These are phyloP conservation scores for Geopemphigus sp. DNA, from an alignment of 1,140 invertebrate species.

Conservation along the genomic window DNA sequence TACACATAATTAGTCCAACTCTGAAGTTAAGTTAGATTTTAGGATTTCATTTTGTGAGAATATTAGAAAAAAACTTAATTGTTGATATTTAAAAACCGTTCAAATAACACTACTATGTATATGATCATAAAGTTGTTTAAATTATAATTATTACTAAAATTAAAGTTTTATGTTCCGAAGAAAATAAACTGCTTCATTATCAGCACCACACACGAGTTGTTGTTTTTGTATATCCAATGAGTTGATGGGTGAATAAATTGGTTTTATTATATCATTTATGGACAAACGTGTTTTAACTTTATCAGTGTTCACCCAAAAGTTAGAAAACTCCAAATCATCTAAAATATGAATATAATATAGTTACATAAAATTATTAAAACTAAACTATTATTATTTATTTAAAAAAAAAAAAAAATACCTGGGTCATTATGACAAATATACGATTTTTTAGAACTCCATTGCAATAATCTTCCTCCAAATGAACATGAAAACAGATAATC, in stretches of 20 bases:
- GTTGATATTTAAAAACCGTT: no score
- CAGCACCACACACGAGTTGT: constrained; percentile 36
- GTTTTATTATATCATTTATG: constrained; percentile 32
- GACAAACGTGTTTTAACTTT: constrained; percentile 34
- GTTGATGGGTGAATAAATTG: constrained; percentile 34
- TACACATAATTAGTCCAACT: no score
- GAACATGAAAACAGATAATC: constrained; percentile 41
- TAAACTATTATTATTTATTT: background rate
- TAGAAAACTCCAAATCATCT: constrained; percentile 41
- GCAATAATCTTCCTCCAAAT: constrained; percentile 34
- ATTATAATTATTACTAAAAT: background rate
- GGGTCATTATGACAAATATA: constrained; percentile 12
- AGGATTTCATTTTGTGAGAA: no score
- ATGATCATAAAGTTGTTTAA: background rate
- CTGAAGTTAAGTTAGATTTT: no score
- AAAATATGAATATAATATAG: background rate
- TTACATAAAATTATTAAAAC: background rate
- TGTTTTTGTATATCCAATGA: constrained; percentile 47
- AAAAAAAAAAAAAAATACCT: background rate
- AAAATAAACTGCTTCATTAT: constrained; percentile 44
- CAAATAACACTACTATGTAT: no score
- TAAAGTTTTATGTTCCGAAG: constrained; percentile 28
- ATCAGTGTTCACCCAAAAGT: constrained; percentile 36
- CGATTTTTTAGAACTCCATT: constrained; percentile 48
- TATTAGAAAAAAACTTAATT: no score